Conservation (phyloP, 1,140 invertebrate species). For the Pteromalus puparum region DNA sequence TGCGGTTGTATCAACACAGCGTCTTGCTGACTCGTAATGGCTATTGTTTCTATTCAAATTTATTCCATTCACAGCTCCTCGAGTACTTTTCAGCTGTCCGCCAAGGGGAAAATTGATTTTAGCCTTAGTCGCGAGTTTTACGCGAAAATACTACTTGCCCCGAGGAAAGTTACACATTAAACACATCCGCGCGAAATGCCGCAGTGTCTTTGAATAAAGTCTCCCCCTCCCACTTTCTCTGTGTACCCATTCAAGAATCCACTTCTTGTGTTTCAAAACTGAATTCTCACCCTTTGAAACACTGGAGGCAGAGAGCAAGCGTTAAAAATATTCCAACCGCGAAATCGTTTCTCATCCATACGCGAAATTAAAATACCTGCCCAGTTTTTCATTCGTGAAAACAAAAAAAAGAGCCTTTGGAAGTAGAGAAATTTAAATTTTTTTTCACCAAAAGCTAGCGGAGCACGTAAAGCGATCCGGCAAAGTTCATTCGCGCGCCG, state of each 20-base stretch:
- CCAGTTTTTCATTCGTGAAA: not conserved
- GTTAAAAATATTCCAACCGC: not conserved
- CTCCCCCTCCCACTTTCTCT: not conserved
- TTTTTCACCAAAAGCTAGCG: not conserved
- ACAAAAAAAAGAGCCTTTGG: not conserved
- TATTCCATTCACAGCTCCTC: slow-evolving; percentile 10
- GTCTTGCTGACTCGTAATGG: slow-evolving; percentile 23
- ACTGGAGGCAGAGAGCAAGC: not conserved
- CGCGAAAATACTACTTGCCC: not conserved
- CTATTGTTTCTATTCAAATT: slow-evolving; percentile 38
- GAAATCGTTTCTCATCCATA: not conserved
- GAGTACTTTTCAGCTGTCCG: slow-evolving; percentile 9
- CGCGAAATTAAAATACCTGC: not conserved
- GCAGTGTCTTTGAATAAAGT: not conserved
- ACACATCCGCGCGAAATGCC: not conserved
- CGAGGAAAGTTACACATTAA: not conserved
- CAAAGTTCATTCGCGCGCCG: not conserved
- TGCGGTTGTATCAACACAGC: not conserved
- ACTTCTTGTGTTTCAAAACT: not conserved
- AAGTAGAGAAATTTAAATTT: not conserved
- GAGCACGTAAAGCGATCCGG: not conserved
- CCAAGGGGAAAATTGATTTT: not conserved
- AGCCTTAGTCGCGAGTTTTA: not conserved
- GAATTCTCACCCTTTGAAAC: too few species aligned
- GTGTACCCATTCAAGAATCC: not conserved